Evolutionary conservation across 2,797 vertebrate species (phyloP).

Genomic region (Acanthopagrus latus): DNA sequence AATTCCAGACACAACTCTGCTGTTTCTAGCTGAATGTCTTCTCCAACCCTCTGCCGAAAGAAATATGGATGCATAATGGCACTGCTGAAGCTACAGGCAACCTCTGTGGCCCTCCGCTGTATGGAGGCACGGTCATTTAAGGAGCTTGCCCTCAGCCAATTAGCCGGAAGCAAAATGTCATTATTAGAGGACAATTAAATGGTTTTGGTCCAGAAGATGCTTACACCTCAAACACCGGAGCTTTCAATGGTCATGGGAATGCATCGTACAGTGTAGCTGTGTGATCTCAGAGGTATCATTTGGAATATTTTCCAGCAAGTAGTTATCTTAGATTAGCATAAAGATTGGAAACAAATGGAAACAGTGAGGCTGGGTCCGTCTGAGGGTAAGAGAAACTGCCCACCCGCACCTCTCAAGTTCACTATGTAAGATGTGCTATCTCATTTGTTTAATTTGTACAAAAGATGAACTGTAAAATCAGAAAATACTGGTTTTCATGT

Average conservation of each 20-base stretch:
- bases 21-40: conserved; percentile 1
- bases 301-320: too few relatives aligned
- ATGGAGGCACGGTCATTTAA: not conserved
- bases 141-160: not conserved
- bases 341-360: too few relatives aligned
- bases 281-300: not conserved
- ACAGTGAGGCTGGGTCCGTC: too few relatives aligned
- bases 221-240: not conserved
- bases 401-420: not conserved
- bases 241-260: not conserved
- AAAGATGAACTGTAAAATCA: not conserved
- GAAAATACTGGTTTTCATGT: too few relatives aligned
- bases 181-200: not conserved
- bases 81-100: conserved; percentile 2
- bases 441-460: not conserved
- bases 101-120: not conserved
- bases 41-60: too few relatives aligned
- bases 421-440: not conserved
- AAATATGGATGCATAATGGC: conserved; percentile 1
- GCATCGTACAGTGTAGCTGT: not conserved
- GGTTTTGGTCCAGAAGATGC: not conserved
- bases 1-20: not conserved
- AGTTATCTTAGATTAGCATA: not conserved
- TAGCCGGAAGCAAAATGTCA: not conserved
- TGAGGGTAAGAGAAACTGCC: too few relatives aligned